Conservation (phyloP, 1,140 invertebrate species). For the Trinorchestia longiramus region DNA sequence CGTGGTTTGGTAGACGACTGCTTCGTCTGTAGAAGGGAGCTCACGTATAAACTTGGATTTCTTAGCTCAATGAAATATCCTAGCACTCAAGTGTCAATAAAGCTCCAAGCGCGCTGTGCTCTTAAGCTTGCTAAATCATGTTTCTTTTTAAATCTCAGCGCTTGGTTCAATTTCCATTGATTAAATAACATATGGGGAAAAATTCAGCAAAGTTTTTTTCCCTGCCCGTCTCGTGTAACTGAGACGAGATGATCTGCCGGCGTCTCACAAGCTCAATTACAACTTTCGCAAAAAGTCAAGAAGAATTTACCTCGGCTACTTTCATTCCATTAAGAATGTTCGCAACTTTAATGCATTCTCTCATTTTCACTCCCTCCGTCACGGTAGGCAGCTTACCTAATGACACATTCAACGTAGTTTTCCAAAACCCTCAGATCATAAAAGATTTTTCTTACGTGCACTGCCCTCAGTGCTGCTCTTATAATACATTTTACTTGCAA, state of each 20-base stretch:
- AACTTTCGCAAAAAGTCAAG: not conserved
- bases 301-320: not conserved
- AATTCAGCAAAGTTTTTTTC: not conserved
- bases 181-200: not conserved
- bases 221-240: not conserved
- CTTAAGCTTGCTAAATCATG: not conserved
- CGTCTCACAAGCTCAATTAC: not conserved
- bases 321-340: not conserved
- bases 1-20: too few relatives aligned
- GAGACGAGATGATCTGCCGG: not conserved
- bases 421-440: not conserved
- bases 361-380: not conserved
- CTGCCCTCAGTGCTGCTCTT: not conserved
- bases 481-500: not conserved
- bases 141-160: not conserved
- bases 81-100: not conserved
- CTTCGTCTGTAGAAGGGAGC: not conserved
- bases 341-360: not conserved
- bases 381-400: not conserved
- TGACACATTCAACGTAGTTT: not conserved
- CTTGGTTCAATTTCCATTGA: not conserved
- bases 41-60: not conserved
- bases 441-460: not conserved
- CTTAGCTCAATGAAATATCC: not conserved
- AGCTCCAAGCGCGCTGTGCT: not conserved